Evolutionary conservation across 37 sponge, comb jelly and placozoan species (phyloP).

Genomic region (Halisarca cf. caerulea): DNA sequence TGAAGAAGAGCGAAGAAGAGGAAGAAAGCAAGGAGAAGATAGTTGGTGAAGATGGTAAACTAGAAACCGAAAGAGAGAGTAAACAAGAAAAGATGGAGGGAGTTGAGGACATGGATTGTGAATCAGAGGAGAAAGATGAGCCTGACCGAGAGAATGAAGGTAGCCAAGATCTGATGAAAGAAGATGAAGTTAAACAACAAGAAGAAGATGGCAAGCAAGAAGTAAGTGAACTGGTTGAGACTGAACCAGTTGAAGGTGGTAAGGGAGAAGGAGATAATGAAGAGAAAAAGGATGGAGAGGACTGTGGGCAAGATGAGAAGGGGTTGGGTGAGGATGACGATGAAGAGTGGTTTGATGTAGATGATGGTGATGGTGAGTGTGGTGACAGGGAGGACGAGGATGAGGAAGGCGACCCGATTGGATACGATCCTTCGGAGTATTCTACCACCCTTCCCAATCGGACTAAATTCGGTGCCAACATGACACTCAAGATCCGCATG

Average conservation of each 20-base stretch:
- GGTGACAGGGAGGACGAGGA: background rate
- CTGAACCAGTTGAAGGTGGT: background rate
- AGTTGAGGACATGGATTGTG: background rate
- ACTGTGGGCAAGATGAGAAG: background rate
- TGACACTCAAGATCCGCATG: background rate
- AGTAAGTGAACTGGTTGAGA: background rate
- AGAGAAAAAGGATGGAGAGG: background rate
- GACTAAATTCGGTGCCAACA: background rate
- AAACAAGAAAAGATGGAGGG: too few relatives aligned
- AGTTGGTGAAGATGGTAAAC: background rate
- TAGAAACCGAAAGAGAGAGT: background rate
- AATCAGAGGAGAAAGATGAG: background rate
- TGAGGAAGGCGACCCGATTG: slow-evolving; percentile 5
- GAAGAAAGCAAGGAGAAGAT: background rate
- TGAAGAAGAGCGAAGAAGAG: too few relatives aligned
- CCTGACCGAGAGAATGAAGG: background rate
- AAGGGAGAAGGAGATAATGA: background rate
- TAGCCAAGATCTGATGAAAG: background rate
- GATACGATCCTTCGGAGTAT: slow-evolving; percentile 16
- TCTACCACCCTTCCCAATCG: slow-evolving; percentile 14
- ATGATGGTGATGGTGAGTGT: background rate
- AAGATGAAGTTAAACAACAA: background rate
- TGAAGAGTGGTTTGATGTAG: slow-evolving; percentile 11
- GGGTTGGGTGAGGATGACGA: background rate
- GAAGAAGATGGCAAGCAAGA: background rate